These are phyloP conservation scores for Megaceryle maxima DNA, from an alignment of 2,113 vertebrate species.

Conservation along the genomic window DNA sequence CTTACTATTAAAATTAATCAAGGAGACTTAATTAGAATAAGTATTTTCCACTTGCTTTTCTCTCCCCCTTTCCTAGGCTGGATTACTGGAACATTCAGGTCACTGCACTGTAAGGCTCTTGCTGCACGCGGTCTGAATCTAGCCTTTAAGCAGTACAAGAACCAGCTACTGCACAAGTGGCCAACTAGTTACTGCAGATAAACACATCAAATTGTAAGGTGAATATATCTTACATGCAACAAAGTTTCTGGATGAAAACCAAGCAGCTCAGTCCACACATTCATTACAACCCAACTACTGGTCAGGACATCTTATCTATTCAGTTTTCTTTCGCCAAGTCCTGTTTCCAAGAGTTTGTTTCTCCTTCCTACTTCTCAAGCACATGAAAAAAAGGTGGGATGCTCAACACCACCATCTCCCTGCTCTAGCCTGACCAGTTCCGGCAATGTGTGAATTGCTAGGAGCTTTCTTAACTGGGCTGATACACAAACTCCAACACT, in stretches of 20 bases:
- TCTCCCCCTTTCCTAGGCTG: not conserved
- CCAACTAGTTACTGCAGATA: not conserved
- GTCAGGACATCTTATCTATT: not conserved
- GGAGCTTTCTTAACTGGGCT: not conserved
- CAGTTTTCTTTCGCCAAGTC: not conserved
- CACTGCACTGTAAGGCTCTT: not conserved
- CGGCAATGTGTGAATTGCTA: not conserved
- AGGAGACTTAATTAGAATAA: not conserved
- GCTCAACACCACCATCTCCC: not conserved
- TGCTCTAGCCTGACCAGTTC: not conserved
- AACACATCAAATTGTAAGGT: not conserved
- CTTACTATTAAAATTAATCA: not conserved
- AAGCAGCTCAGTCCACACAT: not conserved
- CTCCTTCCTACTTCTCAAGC: not conserved
- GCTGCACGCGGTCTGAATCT: not conserved
- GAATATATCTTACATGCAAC: not conserved
- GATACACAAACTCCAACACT: not conserved
- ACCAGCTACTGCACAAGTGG: not conserved
- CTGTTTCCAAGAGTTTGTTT: rapidly evolving
- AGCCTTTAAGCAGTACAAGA: not conserved
- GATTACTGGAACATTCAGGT: not conserved
- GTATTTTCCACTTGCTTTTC: not conserved
- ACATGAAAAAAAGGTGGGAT: not conserved
- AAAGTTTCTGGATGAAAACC: not conserved
- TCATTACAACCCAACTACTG: not conserved